A percentile compares a stretch with the other conserved stretches of the same genome.
Conservation (phyloP, 2,888 invertebrate genomes). For the Mimumesa dahlbomi region DNA sequence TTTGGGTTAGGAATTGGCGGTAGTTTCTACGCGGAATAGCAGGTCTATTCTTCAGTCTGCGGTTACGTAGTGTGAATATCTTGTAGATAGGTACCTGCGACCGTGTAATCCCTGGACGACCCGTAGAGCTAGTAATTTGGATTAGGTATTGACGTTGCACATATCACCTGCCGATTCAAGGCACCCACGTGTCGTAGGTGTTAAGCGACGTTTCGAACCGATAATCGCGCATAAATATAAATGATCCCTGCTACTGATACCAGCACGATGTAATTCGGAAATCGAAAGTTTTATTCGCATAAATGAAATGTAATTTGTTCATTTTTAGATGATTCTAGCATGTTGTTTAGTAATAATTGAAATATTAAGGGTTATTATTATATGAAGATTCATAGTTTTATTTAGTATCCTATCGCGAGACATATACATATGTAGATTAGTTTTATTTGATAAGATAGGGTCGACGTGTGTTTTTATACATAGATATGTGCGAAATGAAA, state of each 20-base stretch:
- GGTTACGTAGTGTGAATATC: slow-evolving; percentile 55
- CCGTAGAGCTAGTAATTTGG: slow-evolving; percentile 50
- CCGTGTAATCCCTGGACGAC: slow-evolving; percentile 53
- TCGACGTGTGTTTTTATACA: no score
- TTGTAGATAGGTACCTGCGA: slow-evolving; percentile 52
- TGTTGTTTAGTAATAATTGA: no score
- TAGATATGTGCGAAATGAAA: no score
- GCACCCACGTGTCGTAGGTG: slow-evolving; percentile 31
- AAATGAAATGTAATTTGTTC: no score
- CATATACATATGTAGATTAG: no score
- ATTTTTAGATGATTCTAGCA: no score
- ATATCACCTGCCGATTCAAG: slow-evolving; percentile 51
- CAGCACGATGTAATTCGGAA: no score
- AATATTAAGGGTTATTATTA: no score
- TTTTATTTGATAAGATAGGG: no score
- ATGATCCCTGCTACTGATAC: not conserved
- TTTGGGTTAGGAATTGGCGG: slow-evolving; percentile 60
- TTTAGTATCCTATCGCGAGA: no score
- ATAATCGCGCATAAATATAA: slow-evolving; percentile 30
- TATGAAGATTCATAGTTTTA: no score
- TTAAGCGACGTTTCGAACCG: slow-evolving; percentile 25
- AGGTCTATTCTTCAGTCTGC: slow-evolving; percentile 60
- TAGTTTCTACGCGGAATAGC: slow-evolving; percentile 60
- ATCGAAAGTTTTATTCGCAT: no score
- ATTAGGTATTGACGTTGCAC: slow-evolving; percentile 53